Evolutionary conservation across 2,797 vertebrate species (phyloP).

Genomic region (Eurystomus glaucurus): DNA sequence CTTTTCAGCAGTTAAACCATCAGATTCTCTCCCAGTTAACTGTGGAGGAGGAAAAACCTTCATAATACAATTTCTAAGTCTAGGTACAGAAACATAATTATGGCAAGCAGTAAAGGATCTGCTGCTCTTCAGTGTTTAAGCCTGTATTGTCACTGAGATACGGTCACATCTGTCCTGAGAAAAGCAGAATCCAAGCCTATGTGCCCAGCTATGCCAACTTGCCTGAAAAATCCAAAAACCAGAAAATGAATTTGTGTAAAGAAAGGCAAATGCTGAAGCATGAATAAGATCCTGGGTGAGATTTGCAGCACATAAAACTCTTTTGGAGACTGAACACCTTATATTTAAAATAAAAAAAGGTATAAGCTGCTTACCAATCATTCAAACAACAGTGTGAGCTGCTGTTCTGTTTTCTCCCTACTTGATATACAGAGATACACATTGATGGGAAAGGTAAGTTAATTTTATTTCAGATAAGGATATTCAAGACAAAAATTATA

Average conservation of each 20-base stretch:
- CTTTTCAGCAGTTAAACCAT: neutral
- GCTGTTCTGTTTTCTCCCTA: neutral
- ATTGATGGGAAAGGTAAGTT: neutral
- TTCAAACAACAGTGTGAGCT: neutral
- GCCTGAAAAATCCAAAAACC: neutral
- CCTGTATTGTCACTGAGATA: neutral
- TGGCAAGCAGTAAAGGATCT: neutral
- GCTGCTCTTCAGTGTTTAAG: neutral
- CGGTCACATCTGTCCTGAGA: neutral
- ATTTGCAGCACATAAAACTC: neutral
- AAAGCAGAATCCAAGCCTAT: neutral
- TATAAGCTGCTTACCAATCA: constrained; percentile 6
- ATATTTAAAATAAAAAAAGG: neutral
- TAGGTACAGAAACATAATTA: neutral
- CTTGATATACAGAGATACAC: neutral
- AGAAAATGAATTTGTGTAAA: neutral
- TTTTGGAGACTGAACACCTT: neutral
- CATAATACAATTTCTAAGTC: neutral
- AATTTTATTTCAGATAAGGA: neutral
- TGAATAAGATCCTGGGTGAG: neutral
- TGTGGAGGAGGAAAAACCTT: neutral
- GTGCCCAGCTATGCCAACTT: neutral
- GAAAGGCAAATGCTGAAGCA: neutral
- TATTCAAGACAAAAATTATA: constrained; percentile 1
- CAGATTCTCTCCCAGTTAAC: neutral